Evolutionary conservation across 2,797 vertebrate genomes (phyloP).

Genomic region (Mormyrops boulengeri): DNA sequence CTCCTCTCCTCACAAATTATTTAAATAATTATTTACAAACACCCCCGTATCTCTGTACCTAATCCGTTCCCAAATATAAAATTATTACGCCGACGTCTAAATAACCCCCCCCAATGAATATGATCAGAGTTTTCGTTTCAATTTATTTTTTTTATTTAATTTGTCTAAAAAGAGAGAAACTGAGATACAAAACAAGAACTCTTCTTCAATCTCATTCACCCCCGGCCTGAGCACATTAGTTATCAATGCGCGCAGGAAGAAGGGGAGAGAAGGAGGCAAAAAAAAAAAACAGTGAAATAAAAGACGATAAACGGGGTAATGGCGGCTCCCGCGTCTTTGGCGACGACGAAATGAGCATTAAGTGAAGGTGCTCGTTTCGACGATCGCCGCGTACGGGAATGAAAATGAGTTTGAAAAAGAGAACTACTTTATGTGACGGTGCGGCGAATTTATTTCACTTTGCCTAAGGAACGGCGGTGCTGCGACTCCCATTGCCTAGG

Average conservation of each 20-base stretch:
- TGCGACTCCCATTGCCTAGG: slow-evolving; percentile 76
- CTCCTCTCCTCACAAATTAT: slow-evolving; percentile 55
- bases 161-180: slow-evolving; percentile 48
- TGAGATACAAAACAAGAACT: slow-evolving; percentile 57
- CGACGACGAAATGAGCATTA: slow-evolving; percentile 7
- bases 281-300: slow-evolving; percentile 34
- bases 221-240: slow-evolving; percentile 52
- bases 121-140: slow-evolving; percentile 20
- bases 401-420: slow-evolving; percentile 42
- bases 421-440: slow-evolving; percentile 75
- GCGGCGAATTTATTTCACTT: slow-evolving; percentile 84
- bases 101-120: slow-evolving; percentile 26
- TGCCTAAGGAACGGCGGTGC: slow-evolving; percentile 82
- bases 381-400: neutral
- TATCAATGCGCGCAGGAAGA: slow-evolving; percentile 47
- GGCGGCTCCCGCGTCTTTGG: neutral
- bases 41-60: slow-evolving; percentile 56
- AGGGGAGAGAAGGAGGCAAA: slow-evolving; percentile 47
- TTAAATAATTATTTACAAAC: slow-evolving; percentile 60
- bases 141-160: slow-evolving; percentile 34
- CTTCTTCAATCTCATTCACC: slow-evolving; percentile 56
- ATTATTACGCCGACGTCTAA: slow-evolving; percentile 26
- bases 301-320: slow-evolving; percentile 21
- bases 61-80: slow-evolving; percentile 35
- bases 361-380: slow-evolving; percentile 20